Percentiles rank a stretch among this genome's conserved stretches.
Conservation (phyloP, 2,113 vertebrate species). For the Esox niger region DNA sequence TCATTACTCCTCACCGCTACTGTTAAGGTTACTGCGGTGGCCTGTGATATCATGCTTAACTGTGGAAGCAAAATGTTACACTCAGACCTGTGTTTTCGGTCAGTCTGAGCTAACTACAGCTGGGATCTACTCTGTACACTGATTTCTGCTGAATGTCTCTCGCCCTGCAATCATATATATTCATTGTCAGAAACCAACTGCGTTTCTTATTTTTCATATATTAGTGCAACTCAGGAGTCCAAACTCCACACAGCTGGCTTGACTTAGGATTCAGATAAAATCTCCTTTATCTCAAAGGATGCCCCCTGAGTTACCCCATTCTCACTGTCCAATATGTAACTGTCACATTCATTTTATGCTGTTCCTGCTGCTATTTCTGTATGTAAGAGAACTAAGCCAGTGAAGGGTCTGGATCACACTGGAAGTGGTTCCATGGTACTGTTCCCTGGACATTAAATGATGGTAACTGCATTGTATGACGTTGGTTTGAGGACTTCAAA, state of each 20-base stretch:
- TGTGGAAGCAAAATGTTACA: background rate
- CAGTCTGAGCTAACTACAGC: background rate
- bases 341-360: conserved; percentile 5
- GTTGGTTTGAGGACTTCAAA: conserved; percentile 66
- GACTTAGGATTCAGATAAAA: background rate
- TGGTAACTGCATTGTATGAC: conserved; percentile 56
- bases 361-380: background rate
- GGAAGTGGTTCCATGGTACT: conserved; percentile 49
- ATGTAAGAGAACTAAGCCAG: conserved; percentile 7
- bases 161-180: background rate
- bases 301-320: background rate
- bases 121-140: background rate
- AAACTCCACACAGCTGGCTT: background rate
- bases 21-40: no score
- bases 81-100: background rate
- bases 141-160: background rate
- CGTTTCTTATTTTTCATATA: background rate
- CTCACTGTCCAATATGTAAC: background rate
- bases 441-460: no score
- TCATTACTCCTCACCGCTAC: no score
- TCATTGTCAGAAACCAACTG: background rate
- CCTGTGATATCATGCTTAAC: background rate
- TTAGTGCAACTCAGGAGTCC: background rate
- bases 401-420: conserved; percentile 57
- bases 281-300: background rate